Base-by-base conservation (phyloP, 2,888 invertebrate genomes). In the Habrosyne pyritoides region DNA sequence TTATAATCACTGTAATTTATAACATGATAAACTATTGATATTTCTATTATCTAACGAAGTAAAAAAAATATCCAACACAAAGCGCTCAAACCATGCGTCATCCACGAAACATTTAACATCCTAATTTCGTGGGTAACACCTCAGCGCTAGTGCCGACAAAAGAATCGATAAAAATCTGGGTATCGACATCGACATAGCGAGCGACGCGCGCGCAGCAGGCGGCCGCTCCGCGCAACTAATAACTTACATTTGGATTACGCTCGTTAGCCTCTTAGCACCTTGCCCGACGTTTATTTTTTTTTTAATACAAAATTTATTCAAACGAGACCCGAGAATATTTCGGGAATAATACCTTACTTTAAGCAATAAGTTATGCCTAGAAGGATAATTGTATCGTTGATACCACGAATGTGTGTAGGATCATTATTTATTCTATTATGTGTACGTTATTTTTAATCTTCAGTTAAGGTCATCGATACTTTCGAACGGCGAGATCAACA, bases 191-290 rank as follows among this genome's bases (percentile, higher is more conserved):
- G 73, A 53, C 60, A 62, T 33, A 53, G 61, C 61, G 69, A 74
- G 63, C 76, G 79, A 59, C 70, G 69, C 75, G 77, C 72, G 83
- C 89, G 66, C 91, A 88, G 89, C 89, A 74, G 87, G 90, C 74
- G 84, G 78, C 78, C 81, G 64, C 66, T 66, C 80, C 78, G 75
- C 67, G 74, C 84, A 79, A 79, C 89, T 89, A 89, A 90, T 90
- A 91, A 89, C 87, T 91, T 91, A 91, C 89, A 88, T 84, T 85
- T 80, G 86, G 90, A 91, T 91, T 91, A 91, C 85, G 84, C 91
- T 91, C 91, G 90, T 91, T 91, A 91, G 87, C 81, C 87, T 89
- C 90, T 91, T 91, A 87, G 89, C 91, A 90, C 91, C 91, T 91
- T 90, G 79, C 73, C 79, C 79, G 81, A 84, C 86, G 80, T 86